A percentile compares a stretch with the other conserved stretches of the same genome.
Evolutionary conservation across 2,113 vertebrate species (phyloP).

Genomic region (Gnathonemus longibarbis): DNA sequence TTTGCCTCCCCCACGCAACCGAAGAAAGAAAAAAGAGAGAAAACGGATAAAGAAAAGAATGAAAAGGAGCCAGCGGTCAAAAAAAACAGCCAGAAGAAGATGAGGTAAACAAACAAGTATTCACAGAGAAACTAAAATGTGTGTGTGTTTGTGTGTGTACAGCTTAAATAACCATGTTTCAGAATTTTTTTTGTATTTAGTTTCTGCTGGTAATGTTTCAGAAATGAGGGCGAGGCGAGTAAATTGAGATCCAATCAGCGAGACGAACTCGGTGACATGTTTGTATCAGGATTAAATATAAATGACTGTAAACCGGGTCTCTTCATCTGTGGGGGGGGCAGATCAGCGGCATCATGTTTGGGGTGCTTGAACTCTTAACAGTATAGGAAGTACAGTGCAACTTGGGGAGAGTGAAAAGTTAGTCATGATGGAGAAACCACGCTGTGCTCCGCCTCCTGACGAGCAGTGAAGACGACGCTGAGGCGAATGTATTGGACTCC

Average conservation of each 20-base stretch:
- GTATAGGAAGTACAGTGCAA: neutral
- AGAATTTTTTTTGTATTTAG: neutral
- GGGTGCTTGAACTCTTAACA: neutral
- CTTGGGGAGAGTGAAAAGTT: neutral
- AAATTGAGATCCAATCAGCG: neutral
- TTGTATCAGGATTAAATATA: neutral
- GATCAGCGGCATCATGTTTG: neutral
- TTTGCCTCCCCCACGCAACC: conserved; percentile 92
- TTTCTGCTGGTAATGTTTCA: neutral
- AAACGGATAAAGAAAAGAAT: conserved; percentile 88
- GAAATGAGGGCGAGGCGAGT: neutral
- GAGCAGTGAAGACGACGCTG: neutral
- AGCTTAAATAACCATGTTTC: neutral
- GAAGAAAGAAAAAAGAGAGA: conserved; percentile 98
- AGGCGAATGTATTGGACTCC: neutral
- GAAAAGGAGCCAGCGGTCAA: conserved; percentile 90
- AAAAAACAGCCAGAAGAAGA: conserved; percentile 98
- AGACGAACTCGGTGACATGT: neutral
- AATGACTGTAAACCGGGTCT: neutral
- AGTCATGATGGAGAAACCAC: neutral
- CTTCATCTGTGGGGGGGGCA: neutral
- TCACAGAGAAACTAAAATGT: neutral
- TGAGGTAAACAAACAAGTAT: conserved; percentile 59
- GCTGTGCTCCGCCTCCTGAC: neutral
- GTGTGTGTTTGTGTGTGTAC: neutral